Evolutionary conservation across 2,888 invertebrate genomes (phyloP).

Genomic region (Synergus japonicus): DNA sequence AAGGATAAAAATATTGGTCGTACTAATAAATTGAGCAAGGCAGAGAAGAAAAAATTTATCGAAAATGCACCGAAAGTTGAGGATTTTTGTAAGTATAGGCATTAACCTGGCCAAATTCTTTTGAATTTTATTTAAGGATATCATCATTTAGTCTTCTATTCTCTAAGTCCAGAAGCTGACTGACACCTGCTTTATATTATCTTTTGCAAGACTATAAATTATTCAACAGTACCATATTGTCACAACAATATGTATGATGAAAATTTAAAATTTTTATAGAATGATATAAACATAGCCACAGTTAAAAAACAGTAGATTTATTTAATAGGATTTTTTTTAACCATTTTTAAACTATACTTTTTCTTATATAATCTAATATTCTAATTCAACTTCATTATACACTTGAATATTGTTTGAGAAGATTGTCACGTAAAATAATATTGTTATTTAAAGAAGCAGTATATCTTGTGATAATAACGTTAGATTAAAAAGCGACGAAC

Average conservation of each 20-base stretch:
- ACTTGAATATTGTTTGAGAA: too few species aligned
- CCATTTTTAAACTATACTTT: not conserved
- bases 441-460: not conserved
- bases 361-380: not conserved
- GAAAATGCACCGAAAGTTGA: conserved; percentile 86
- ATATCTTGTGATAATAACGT: not conserved
- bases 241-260: not conserved
- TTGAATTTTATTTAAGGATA: not conserved
- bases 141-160: not conserved
- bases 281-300: not conserved
- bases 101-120: not conserved
- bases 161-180: not conserved
- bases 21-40: conserved; percentile 78
- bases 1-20: conserved; percentile 79
- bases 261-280: not conserved
- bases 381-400: not conserved
- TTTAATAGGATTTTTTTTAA: not conserved
- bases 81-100: conserved; percentile 84
- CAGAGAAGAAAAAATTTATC: conserved; percentile 81
- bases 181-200: not conserved
- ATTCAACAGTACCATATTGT: conserved; percentile 29
- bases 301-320: not conserved
- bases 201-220: not conserved
- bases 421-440: not conserved
- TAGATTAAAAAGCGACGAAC: not conserved